A percentile compares a stretch with the other conserved stretches of the same genome.
Conservation (phyloP, 1,140 invertebrate species). For the Drosophila sproati region DNA sequence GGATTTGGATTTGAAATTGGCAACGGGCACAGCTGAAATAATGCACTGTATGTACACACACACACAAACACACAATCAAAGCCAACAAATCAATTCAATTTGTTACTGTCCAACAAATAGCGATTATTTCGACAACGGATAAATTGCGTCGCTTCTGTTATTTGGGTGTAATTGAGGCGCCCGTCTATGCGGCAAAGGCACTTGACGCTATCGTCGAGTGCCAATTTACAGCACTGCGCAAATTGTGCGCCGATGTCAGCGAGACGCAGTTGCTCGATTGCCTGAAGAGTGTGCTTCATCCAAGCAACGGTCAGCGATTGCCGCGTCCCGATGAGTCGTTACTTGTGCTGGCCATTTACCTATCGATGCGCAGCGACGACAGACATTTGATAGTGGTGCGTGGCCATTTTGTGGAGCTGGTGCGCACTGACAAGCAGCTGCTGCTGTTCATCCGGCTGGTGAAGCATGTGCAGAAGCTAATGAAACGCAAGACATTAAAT, state of each 20-base stretch:
- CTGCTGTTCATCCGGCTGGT: conserved; percentile 66
- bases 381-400: conserved; percentile 56
- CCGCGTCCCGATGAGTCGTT: conserved; percentile 71
- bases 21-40: not conserved
- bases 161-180: conserved; percentile 54
- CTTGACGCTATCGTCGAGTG: conserved; percentile 41
- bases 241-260: conserved; percentile 33
- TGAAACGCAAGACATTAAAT: conserved; percentile 50
- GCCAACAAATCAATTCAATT: not conserved
- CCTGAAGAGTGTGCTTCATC: conserved; percentile 28
- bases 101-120: conserved; percentile 1
- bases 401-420: conserved; percentile 34
- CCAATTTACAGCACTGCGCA: conserved; percentile 12
- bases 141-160: conserved; percentile 71
- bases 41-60: not conserved
- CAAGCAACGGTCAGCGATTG: conserved; percentile 27
- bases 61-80: not conserved
- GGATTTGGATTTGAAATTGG: not conserved
- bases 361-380: conserved; percentile 43
- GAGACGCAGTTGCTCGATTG: conserved; percentile 41
- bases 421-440: conserved; percentile 58
- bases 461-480: conserved; percentile 49
- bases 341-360: conserved; percentile 65
- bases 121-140: conserved; percentile 28
- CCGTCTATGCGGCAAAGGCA: conserved; percentile 52